These are phyloP conservation scores for Pectinophora gossypiella DNA, from an alignment of 1,140 invertebrate genomes.

Conservation along the genomic window DNA sequence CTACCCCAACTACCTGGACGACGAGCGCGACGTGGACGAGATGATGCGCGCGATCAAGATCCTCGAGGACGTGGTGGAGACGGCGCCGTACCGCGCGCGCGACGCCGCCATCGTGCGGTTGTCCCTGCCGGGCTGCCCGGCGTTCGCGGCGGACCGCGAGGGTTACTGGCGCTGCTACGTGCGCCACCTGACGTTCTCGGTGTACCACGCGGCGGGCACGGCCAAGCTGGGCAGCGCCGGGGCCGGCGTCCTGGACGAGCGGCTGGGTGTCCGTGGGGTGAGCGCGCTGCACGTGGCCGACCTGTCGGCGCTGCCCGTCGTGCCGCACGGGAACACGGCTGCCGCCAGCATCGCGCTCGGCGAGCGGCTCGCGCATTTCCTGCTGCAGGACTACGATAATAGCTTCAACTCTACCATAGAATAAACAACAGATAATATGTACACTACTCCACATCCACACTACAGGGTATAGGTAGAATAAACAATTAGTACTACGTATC, in stretches of 20 bases:
- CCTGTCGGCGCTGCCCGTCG: constrained; percentile 51
- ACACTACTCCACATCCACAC: no score
- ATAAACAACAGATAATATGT: no score
- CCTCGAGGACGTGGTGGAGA: constrained; percentile 74
- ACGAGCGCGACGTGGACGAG: constrained; percentile 78
- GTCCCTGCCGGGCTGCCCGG: constrained; percentile 23
- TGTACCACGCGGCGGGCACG: constrained; percentile 69
- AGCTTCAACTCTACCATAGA: no score
- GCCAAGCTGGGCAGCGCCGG: constrained; percentile 27
- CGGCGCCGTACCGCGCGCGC: constrained; percentile 65
- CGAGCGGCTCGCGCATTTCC: constrained; percentile 79
- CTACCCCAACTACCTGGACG: constrained; percentile 84
- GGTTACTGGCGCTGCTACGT: constrained; percentile 67
- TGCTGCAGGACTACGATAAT: no score
- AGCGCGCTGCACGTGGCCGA: constrained; percentile 64
- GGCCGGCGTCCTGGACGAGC: constrained; percentile 31
- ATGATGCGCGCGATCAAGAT: constrained; percentile 76
- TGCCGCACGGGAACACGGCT: constrained; percentile 55
- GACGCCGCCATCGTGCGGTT: constrained; percentile 28
- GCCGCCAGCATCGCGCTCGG: constrained; percentile 53
- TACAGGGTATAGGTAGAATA: no score
- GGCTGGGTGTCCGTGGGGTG: constrained; percentile 57
- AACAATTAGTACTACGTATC: no score
- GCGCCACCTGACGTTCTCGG: constrained; percentile 59
- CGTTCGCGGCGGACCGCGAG: constrained; percentile 4